Evolutionary conservation across 1,140 invertebrate species (phyloP), one percentile per base, ranked within the genome.

Genomic region (Drosophila sproati): DNA sequence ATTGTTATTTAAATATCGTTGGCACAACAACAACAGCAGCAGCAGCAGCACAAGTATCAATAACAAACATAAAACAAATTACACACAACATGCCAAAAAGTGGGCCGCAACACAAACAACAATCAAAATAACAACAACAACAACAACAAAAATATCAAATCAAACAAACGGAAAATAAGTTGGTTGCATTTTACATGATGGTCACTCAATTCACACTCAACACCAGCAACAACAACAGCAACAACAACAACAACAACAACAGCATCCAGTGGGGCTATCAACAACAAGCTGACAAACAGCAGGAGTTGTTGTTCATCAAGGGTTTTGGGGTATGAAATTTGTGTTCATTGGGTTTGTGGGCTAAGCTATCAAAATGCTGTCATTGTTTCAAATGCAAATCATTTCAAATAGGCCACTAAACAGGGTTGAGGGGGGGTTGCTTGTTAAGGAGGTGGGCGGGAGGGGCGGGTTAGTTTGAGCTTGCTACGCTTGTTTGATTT

Each of bases 321-420:
- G 54, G 28, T n/a, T 29, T 48, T 37, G 35, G 32, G 37, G 60
- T n/a, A 20, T 20, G 20, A 20, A 20, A 31, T 20, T 43, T n/a
- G 29, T 51, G 34, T 74, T 20, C 20, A 47, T 51, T 20, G 55
- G 61, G 56, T 63, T 37, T 57, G 39, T 60, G 43, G 43, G 43
- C 43, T 48, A 48, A 35, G 63, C 62, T 62, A 70, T 60, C 77
- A 56, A 66, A 85, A 54, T 39, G 59, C 66, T 78, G 71, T 76
- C 78, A 86, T 87, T 86, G 82, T 87, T 87, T 68, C 76, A 63
- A 79, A 87, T 86, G 82, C 82, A 86, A 86, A 87, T 86, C 82
- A 86, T 67, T 63, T 50, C 48, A 81, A 73, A 52, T 66, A 85
- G 60, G 77, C 76, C 79, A 88, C 77, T 80, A 82, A 82, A 77